phyloP scores from a whole-genome alignment of 2,113 vertebrate genomes.

The Syrrhaptes paradoxus region DNA sequence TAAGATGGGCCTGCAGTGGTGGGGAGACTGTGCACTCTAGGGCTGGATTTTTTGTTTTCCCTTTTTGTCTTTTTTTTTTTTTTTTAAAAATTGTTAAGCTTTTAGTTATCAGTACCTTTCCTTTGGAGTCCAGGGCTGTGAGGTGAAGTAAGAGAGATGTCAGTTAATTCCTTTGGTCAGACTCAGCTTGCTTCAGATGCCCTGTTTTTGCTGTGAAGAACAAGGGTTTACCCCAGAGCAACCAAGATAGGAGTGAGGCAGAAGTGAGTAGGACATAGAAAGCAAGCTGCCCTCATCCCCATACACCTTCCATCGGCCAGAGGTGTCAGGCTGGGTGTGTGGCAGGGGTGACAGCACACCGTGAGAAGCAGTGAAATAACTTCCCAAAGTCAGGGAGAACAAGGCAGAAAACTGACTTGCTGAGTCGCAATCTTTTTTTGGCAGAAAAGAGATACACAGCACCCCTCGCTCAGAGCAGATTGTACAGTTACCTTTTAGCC shows the following conservation, averaged over 20 bases:
- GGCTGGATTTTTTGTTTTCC: not conserved
- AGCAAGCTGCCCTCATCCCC: not conserved
- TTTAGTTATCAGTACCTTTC: not conserved
- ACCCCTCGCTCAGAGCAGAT: constrained; percentile 39
- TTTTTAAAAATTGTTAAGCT: not conserved
- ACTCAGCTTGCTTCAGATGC: not conserved
- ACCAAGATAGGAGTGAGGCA: not conserved
- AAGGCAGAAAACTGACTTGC: constrained; percentile 43
- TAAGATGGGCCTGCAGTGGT: not conserved
- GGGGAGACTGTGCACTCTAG: not conserved
- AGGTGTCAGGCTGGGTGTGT: not conserved
- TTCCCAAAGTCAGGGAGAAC: constrained; percentile 52
- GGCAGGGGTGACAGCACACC: not conserved
- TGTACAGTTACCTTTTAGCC: constrained; percentile 43
- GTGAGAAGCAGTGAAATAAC: constrained; percentile 1
- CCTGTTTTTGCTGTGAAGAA: not conserved
- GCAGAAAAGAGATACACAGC: constrained; percentile 5
- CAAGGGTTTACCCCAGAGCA: not conserved
- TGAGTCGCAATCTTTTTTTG: constrained; percentile 59
- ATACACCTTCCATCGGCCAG: not conserved
- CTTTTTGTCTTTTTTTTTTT: not conserved
- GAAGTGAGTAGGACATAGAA: not conserved
- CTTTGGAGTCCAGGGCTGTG: not conserved
- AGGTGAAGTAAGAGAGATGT: not conserved
- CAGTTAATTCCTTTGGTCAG: not conserved